Conservation (phyloP, 2,797 vertebrate genomes). For the Clarias pachynema region DNA sequence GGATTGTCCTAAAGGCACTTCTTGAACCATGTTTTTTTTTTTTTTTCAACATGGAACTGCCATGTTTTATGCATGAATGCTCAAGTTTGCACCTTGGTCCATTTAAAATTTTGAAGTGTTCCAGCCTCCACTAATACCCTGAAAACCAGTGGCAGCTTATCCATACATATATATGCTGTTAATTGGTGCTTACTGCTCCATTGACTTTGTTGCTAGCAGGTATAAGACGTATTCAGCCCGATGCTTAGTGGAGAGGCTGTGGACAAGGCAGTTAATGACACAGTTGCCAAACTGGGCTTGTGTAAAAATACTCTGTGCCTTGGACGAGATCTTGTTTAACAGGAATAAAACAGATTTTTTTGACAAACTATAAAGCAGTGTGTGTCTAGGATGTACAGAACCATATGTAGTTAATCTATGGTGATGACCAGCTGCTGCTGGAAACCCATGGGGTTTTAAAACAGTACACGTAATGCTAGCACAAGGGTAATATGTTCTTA, state of each 20-base stretch:
- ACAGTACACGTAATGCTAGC: background rate
- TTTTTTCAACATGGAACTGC: background rate
- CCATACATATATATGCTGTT: background rate
- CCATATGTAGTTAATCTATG: background rate
- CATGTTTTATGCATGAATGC: conserved; percentile 7
- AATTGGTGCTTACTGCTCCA: background rate
- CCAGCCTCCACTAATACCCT: background rate
- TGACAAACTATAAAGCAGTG: background rate
- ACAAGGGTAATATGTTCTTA: conserved; percentile 4
- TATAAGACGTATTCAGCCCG: background rate
- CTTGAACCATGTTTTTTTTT: background rate
- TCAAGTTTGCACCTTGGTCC: background rate
- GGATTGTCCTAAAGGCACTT: background rate
- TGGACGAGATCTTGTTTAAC: background rate
- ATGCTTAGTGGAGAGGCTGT: background rate
- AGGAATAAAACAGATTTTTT: background rate
- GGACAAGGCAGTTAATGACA: conserved; percentile 12
- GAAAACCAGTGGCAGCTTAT: background rate
- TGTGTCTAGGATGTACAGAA: background rate
- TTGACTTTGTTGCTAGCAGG: no score
- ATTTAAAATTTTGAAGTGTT: background rate
- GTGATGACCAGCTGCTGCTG: background rate
- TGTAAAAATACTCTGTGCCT: conserved; percentile 1
- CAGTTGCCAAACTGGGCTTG: background rate
- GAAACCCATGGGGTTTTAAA: background rate